phyloP scores from a whole-genome alignment of 2,113 vertebrate genomes.

The Rhinogobius similis region DNA sequence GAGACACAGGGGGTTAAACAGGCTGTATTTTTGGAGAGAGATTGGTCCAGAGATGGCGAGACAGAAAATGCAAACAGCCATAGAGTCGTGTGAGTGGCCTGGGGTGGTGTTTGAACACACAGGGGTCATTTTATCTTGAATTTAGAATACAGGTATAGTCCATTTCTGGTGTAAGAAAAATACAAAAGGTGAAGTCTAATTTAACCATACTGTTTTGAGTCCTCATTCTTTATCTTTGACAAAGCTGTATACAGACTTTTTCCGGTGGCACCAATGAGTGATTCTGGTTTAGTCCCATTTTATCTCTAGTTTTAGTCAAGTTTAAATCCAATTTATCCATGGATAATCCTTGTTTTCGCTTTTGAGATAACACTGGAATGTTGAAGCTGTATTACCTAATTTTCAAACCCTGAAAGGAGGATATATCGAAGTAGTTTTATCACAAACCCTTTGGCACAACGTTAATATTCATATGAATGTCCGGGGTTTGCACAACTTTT shows the following conservation, averaged over 20 bases:
- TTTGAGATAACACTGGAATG: no score
- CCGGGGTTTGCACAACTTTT: no score
- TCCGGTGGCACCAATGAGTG: no score
- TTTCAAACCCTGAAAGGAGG: no score
- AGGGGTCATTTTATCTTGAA: neutral
- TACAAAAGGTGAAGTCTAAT: neutral
- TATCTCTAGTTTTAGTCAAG: neutral
- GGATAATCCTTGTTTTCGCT: no score
- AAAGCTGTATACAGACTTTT: neutral
- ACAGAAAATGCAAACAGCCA: slow-evolving; percentile 40
- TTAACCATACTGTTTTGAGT: no score
- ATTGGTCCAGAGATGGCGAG: slow-evolving; percentile 51
- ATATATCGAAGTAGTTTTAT: no score
- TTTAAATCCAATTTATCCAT: no score
- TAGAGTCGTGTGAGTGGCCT: slow-evolving; percentile 51
- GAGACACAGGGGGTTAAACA: slow-evolving; percentile 38
- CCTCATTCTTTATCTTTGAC: neutral
- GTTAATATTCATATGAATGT: no score
- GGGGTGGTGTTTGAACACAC: slow-evolving; percentile 5
- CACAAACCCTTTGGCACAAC: no score
- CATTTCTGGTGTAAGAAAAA: neutral
- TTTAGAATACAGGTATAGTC: neutral
- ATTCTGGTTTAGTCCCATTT: neutral
- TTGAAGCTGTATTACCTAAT: no score
- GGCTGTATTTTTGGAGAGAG: slow-evolving; percentile 31